phyloP scores from a whole-genome alignment of 2,888 invertebrate genomes.

The Dysmachus trigonus region DNA sequence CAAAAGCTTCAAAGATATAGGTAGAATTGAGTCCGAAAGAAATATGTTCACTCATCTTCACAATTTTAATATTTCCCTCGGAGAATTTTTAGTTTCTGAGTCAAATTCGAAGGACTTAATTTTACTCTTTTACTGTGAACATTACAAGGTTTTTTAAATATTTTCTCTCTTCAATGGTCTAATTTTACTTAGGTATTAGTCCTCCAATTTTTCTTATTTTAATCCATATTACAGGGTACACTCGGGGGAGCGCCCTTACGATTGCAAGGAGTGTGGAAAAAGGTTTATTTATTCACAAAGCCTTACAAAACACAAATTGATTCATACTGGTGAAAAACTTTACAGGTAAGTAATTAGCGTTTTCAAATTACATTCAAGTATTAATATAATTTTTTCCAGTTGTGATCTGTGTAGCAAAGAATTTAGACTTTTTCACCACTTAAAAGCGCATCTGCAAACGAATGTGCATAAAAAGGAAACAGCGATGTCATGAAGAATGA shows the following conservation, averaged over 20 bases:
- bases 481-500: background rate
- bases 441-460: slow-evolving; percentile 10
- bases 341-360: background rate
- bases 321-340: slow-evolving; percentile 24
- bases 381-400: background rate
- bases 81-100: too few relatives aligned
- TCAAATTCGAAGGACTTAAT: too few relatives aligned
- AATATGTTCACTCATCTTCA: too few relatives aligned
- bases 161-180: too few relatives aligned
- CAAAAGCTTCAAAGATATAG: too few relatives aligned
- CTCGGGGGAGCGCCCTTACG: slow-evolving; percentile 43
- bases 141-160: too few relatives aligned
- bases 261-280: slow-evolving; percentile 43
- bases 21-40: too few relatives aligned
- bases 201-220: background rate
- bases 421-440: slow-evolving; percentile 24
- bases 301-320: slow-evolving; percentile 38
- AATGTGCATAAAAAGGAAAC: slow-evolving; percentile 1
- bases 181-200: background rate
- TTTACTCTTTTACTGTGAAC: too few relatives aligned
- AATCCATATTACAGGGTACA: slow-evolving; percentile 38
- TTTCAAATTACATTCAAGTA: background rate
- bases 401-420: slow-evolving; percentile 23
- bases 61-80: too few relatives aligned
- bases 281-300: slow-evolving; percentile 43